Conservation (phyloP, 1,140 invertebrate species). For the Apis florea region DNA sequence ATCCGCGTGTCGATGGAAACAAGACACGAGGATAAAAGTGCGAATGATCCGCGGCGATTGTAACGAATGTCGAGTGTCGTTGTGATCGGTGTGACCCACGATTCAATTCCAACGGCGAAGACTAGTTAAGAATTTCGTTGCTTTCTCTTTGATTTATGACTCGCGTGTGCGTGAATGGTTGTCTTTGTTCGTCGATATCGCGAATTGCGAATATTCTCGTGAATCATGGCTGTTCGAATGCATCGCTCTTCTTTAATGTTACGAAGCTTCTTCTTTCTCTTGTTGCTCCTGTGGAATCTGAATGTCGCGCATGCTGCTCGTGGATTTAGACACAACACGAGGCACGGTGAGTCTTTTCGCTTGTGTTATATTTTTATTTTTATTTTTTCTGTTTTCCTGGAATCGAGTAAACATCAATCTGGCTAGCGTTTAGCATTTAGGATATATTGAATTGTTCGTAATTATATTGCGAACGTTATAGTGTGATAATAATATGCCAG, state of each 20-base stretch:
- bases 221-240: constrained; percentile 68
- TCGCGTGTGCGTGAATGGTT: constrained; percentile 55
- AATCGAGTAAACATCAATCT: background rate
- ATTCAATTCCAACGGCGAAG: background rate
- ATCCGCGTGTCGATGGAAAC: constrained; percentile 31
- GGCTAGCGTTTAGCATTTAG: background rate
- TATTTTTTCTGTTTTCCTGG: background rate
- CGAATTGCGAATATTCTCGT: constrained; percentile 56
- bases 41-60: constrained; percentile 7
- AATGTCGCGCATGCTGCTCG: constrained; percentile 63
- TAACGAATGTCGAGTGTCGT: constrained; percentile 19
- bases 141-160: constrained; percentile 27
- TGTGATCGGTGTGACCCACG: background rate
- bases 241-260: constrained; percentile 49
- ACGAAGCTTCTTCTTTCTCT: constrained; percentile 59
- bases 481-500: too few relatives aligned
- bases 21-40: constrained; percentile 25
- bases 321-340: constrained; percentile 69
- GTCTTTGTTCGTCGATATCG: constrained; percentile 53
- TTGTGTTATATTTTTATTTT: background rate
- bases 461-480: too few relatives aligned
- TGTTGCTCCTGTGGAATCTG: constrained; percentile 64
- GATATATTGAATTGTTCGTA: background rate
- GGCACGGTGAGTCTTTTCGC: constrained; percentile 63
- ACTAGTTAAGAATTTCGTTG: constrained; percentile 26